Base-by-base conservation (phyloP, 2,888 invertebrate species). In the Drosophila affinis region DNA sequence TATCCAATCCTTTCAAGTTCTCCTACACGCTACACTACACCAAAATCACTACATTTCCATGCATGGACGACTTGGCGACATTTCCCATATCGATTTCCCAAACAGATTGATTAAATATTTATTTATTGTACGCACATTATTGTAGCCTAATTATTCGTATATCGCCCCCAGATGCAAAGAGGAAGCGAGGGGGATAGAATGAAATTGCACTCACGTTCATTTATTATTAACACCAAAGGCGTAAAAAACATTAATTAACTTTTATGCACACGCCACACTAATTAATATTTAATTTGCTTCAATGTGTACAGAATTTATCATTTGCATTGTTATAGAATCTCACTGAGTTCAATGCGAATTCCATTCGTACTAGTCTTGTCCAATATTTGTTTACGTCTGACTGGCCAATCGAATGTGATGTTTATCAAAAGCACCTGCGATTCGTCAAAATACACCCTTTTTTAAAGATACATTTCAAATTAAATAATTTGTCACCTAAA, bases 181-280 rank as follows among this genome's bases (percentile, higher is more conserved):
- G n/a, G n/a, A n/a, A n/a, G n/a, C n/a, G n/a, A n/a, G n/a, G n/a
- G 24, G 18, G 48, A 54, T 14, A 69, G 44, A 46, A 58, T 39
- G 6, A 71, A 63, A 55, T 56, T 32, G 54, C 55, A 56, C 68
- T 65, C 56, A 69, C 49, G 47, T 58, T 72, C 76, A 72, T 73
- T 70, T 64, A 81, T 76, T 74, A 88, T 87, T 87, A 81, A 76
- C 85, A 81, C 85, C 84, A 68, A 72, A 74, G 78, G 84, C 76
- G 87, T 69, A 73, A 77, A 82, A 78, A 71, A 58, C 74, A 75
- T 71, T 78, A 88, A 88, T 86, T 86, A 77, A 78, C 49, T 70
- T 62, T 64, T 70, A 78, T 82, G 62, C 69, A 88, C 86, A 84
- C 72, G 77, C 72, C 75, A 72, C 48, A 61, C 69, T 83, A 88